Percentiles rank a stretch among this genome's conserved stretches.
Conservation (phyloP, 2,113 vertebrate species). For the Corvus hawaiiensis region DNA sequence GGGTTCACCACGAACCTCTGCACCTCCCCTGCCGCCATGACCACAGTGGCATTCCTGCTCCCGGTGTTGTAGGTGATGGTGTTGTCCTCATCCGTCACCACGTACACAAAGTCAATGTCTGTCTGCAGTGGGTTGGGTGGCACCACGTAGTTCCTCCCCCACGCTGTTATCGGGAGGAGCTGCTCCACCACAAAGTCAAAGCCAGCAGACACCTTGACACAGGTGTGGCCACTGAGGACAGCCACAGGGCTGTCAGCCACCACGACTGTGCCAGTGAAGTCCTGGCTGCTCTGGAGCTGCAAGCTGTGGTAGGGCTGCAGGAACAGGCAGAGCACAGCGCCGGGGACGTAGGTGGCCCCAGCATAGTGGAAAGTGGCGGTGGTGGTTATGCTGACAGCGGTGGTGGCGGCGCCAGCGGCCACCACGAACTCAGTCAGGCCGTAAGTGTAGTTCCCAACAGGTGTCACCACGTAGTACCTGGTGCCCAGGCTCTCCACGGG, state of each 20-base stretch:
- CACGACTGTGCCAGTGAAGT: slow-evolving; percentile 65
- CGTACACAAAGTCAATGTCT: neutral
- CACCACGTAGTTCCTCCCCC: slow-evolving; percentile 69
- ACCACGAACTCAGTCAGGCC: slow-evolving; percentile 53
- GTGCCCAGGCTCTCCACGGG: slow-evolving; percentile 44
- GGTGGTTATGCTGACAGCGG: slow-evolving; percentile 41
- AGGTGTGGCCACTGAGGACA: slow-evolving; percentile 69
- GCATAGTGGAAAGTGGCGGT: neutral
- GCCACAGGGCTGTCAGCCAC: slow-evolving; percentile 41
- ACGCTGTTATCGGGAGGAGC: slow-evolving; percentile 57
- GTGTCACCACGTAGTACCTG: slow-evolving; percentile 74
- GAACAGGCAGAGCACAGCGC: neutral
- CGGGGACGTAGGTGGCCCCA: neutral
- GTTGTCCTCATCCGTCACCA: slow-evolving; percentile 55
- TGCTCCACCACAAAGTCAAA: slow-evolving; percentile 76
- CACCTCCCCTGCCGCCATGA: neutral
- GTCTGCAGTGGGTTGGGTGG: slow-evolving; percentile 48
- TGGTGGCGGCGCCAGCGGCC: slow-evolving; percentile 25
- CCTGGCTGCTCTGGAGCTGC: slow-evolving; percentile 53
- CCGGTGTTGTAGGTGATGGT: neutral
- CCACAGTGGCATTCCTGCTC: fast-evolving
- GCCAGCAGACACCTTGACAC: slow-evolving; percentile 14
- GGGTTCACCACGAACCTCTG: fast-evolving
- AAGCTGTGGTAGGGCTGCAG: slow-evolving; percentile 67
- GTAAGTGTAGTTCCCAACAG: fast-evolving